Base-by-base conservation (phyloP, 2,888 invertebrate genomes). In the Pheosia tremula region DNA sequence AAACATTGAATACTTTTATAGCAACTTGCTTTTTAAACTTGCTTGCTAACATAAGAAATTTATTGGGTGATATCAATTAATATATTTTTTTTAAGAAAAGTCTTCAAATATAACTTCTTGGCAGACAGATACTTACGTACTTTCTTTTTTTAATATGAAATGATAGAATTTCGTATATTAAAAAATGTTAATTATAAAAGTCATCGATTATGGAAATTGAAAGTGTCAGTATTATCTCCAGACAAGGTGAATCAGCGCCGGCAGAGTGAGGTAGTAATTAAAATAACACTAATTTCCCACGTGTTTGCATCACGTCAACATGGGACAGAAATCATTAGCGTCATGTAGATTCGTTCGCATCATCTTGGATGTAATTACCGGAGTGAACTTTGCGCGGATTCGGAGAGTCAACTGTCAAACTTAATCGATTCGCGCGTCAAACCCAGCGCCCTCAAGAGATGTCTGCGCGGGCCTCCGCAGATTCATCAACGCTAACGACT, bases 281-380 rank as follows among this genome's bases (percentile, higher is more conserved):
- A 85, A 87, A 84, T 80, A 78, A 81, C 80, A 80, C 81, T 83
- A 85, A 87, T 86, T 83, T 75, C 79, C 77, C 72, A 72, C 74
- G 75, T 76, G 79, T 84, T 83, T 82, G 77, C 81, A 82, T 83
- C 84, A 80, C 79, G 85, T 89, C 89, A 88, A 81, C 71, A 77
- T 75, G 71, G 24, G 89, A 91, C 92, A 89, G 88, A 87, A 88
- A 89, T 90, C 88, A 91, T 92, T 91, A 91, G 78, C 75, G 88
- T 88, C 88, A 87, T 82, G 85, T 80, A 78, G 77, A 79, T 78
- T 78, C 74, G 69, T 74, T 77, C 63, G 63, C 67, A 75, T 72
- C 80, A 74, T 76, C 72, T 68, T 70, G 70, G 69, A 72, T 72
- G 66, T 89, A 89, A 90, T 92, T 89, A 91, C 81, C 72, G 69